Conservation (phyloP, 2,888 invertebrate species). For the Lasioglossum marginatum region DNA sequence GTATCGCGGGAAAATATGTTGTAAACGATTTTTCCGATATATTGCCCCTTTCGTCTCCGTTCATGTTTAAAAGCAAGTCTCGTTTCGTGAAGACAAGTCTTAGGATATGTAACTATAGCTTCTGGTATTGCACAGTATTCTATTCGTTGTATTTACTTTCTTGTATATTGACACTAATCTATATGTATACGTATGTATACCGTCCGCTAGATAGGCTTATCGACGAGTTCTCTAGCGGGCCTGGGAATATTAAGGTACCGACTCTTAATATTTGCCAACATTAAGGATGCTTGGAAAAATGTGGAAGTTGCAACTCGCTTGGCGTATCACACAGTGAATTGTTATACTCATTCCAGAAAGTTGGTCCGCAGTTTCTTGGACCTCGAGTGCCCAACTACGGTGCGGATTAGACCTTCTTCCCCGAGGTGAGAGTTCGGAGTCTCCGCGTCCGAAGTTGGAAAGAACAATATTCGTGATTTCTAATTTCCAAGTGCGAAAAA, state of each 20-base stretch:
- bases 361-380: not conserved
- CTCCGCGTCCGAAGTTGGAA: not conserved
- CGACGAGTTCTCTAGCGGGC: too few relatives aligned
- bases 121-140: not conserved
- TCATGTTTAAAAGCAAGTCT: not conserved
- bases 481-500: not conserved
- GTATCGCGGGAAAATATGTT: not conserved
- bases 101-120: not conserved
- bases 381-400: not conserved
- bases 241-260: too few relatives aligned
- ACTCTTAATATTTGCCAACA: not conserved
- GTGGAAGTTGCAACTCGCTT: not conserved
- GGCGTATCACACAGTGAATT: not conserved
- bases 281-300: not conserved
- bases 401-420: not conserved
- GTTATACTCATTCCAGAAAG: not conserved
- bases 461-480: slow-evolving; percentile 1
- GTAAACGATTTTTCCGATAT: not conserved
- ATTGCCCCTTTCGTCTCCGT: not conserved
- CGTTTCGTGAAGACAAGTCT: not conserved
- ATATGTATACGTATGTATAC: too few relatives aligned
- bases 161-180: not conserved
- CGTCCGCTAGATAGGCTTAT: too few relatives aligned
- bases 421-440: not conserved
- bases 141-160: too few relatives aligned